Evolutionary conservation across 2,113 vertebrate genomes (phyloP).

Genomic region (Recurvirostra avosetta): DNA sequence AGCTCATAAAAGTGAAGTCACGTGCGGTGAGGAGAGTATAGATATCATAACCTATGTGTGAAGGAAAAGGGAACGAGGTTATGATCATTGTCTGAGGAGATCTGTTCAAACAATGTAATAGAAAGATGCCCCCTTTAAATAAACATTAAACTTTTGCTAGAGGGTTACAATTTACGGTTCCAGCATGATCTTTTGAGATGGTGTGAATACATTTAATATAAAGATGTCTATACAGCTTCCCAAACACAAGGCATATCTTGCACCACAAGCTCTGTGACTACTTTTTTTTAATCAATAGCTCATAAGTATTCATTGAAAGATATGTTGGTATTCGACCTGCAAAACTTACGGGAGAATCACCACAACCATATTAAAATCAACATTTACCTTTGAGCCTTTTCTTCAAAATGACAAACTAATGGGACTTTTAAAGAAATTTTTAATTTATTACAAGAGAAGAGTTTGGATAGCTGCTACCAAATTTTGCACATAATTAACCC

Average conservation of each 20-base stretch:
- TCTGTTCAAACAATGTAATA: constrained; percentile 39
- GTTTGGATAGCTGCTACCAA: neutral
- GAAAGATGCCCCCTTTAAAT: constrained; percentile 52
- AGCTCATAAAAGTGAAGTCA: constrained; percentile 16
- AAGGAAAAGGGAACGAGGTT: constrained; percentile 5
- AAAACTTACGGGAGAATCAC: neutral
- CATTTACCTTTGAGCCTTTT: constrained; percentile 5
- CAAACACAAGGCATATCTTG: constrained; percentile 49
- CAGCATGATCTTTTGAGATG: constrained; percentile 52
- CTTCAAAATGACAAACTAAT: neutral
- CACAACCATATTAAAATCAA: constrained; percentile 33
- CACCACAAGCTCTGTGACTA: constrained; percentile 31
- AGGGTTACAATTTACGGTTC: constrained; percentile 21
- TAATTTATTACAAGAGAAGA: neutral
- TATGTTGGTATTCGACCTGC: neutral
- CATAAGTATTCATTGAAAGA: constrained; percentile 63
- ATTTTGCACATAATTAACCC: neutral
- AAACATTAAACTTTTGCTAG: constrained; percentile 54
- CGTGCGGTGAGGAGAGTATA: neutral
- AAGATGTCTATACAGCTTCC: constrained; percentile 61
- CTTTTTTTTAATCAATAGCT: constrained; percentile 57
- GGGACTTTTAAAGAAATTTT: neutral
- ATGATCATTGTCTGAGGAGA: constrained; percentile 54
- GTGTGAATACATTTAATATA: constrained; percentile 63
- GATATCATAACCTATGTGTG: constrained; percentile 16